Base-by-base conservation (phyloP, 30 jellyfish, hydroid and myxozoan species). In the Aurelia sp. region DNA sequence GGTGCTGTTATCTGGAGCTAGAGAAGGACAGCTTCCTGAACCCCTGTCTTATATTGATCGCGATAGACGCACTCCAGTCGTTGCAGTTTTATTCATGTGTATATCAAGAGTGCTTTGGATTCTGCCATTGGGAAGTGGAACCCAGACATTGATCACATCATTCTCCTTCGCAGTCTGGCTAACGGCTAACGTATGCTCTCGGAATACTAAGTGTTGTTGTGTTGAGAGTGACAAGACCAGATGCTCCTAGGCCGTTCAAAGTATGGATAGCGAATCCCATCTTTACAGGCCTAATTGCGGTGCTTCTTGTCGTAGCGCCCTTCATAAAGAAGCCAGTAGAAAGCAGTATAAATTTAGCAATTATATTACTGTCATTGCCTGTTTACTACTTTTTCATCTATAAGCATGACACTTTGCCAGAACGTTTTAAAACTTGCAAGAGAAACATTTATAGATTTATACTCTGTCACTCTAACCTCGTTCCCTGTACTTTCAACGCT, bases 21-120 rank as follows among this genome's bases (percentile, higher is more conserved):
- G 92, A 19, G 92, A 79, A 22, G 97, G 97, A 6, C 97, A 89
- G 41, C 22, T 89, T 55, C 97, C 97, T 11, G 73, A 62, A 70
- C 52, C 86, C 8, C 68, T 89, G 6, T 74, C 94, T 9, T 55
- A 64, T 63, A 82, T 89, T 27, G 87, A 89, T 50, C 61, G 66
- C 23, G 48, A 76, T 41, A 53, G 91, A 27, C 79, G 82, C 55
- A 82, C 91, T 16, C 97, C 95, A 15, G 44, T 81, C 11, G 72
- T 69, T 17, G 83, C 91, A 35, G 64, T 40, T 4, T 12, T 67
- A n/a, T 48, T 66, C 18, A 37, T 37, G 18, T 15, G 18, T 13
- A 21, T 81, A 3, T 22, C 69, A 19, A 27, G 76, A 4, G 44
- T 37, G n/a, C 35, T 81, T 9, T 66, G 62, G 60, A n/a, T 81